Evolutionary conservation across 2,888 invertebrate species (phyloP).

Genomic region (Monoplex corrugatus): DNA sequence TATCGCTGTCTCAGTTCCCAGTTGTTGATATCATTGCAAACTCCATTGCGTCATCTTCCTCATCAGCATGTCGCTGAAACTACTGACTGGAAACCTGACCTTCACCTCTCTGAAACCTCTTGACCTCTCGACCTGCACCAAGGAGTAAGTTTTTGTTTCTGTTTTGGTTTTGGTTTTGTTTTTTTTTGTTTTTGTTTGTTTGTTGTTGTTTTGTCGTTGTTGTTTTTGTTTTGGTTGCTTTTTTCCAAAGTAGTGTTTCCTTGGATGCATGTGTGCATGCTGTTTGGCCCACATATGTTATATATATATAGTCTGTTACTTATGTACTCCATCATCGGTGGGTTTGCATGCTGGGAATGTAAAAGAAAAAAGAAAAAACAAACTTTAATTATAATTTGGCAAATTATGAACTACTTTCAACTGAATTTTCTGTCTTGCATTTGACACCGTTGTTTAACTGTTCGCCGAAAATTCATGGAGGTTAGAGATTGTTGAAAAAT

Average conservation of each 20-base stretch:
- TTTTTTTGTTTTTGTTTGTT: background rate
- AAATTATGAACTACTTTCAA: no score
- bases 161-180: background rate
- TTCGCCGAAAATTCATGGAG: no score
- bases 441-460: no score
- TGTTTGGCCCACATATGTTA: no score
- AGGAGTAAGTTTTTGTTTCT: constrained; percentile 67
- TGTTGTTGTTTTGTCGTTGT: background rate
- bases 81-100: constrained; percentile 74
- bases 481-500: no score
- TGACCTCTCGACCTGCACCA: constrained; percentile 73
- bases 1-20: background rate
- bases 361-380: no score
- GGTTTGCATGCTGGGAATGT: no score
- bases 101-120: constrained; percentile 74
- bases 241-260: background rate
- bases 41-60: background rate
- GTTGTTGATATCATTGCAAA: no score
- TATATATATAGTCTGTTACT: no score
- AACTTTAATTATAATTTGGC: no score
- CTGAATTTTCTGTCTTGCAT: no score
- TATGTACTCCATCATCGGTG: no score
- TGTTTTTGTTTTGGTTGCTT: background rate
- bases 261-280: background rate
- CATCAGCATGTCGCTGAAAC: constrained; percentile 60